Conservation (phyloP, 2,113 vertebrate species). For the Aramus guarauna region DNA sequence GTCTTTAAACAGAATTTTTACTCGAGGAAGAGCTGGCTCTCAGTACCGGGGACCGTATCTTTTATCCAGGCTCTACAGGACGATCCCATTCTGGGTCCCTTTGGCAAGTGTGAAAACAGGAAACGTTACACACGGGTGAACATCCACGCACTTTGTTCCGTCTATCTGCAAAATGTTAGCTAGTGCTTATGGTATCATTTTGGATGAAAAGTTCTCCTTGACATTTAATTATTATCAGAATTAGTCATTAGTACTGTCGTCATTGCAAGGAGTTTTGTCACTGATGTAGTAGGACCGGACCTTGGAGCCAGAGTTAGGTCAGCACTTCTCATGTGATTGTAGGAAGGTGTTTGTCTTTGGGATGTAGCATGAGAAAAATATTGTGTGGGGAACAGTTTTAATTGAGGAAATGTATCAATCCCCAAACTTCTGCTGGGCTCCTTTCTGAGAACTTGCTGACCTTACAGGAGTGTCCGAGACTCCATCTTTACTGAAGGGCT, state of each 20-base stretch:
- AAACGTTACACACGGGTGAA: fast-evolving
- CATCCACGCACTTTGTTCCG: neutral
- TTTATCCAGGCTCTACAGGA: neutral
- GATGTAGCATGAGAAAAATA: neutral
- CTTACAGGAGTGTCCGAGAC: neutral
- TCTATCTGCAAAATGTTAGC: neutral
- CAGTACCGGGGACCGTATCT: neutral
- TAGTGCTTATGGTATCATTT: neutral
- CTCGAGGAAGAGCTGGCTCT: neutral
- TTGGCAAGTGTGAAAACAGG: neutral
- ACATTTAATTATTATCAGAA: constrained; percentile 33
- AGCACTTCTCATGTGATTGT: neutral
- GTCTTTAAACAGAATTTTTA: neutral
- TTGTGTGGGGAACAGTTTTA: neutral
- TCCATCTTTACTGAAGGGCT: neutral
- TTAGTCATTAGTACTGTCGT: constrained; percentile 3
- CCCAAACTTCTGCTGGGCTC: neutral
- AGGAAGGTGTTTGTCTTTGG: neutral
- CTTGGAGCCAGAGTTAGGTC: neutral
- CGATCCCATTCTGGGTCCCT: neutral
- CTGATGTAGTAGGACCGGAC: neutral
- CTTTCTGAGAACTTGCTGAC: neutral
- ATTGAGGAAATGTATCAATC: neutral
- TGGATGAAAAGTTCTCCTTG: constrained; percentile 26
- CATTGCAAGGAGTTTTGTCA: neutral